phyloP scores from a whole-genome alignment of 2,888 invertebrate genomes.

The Drosophila putrida region DNA sequence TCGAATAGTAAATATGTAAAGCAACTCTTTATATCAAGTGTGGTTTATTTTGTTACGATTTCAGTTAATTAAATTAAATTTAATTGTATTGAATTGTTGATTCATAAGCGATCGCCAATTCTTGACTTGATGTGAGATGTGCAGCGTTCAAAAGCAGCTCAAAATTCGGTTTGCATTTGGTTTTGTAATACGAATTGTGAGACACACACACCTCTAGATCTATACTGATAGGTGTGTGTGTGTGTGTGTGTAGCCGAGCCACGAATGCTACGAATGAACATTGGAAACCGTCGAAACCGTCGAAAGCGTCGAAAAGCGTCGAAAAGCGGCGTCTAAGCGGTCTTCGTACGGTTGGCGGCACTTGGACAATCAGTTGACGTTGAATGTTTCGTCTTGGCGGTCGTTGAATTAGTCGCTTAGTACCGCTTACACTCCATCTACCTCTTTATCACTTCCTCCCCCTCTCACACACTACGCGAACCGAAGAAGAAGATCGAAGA shows the following conservation, averaged over 20 bases:
- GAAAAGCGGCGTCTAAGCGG: constrained; percentile 54
- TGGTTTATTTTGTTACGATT: not conserved
- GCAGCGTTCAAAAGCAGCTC: constrained; percentile 36
- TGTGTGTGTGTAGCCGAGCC: constrained; percentile 22
- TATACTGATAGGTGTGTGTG: constrained; percentile 1
- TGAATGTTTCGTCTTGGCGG: constrained; percentile 83
- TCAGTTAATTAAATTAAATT: not conserved
- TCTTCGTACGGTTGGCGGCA: constrained; percentile 72
- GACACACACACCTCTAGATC: constrained; percentile 4
- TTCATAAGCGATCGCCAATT: constrained; percentile 54
- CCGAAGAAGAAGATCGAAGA: no score
- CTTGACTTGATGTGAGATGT: constrained; percentile 48
- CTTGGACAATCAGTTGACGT: constrained; percentile 82
- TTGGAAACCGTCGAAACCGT: constrained; percentile 12
- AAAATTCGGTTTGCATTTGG: constrained; percentile 73
- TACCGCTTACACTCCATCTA: constrained; percentile 11
- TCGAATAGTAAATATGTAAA: not conserved
- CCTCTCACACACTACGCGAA: not conserved
- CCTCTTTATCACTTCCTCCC: not conserved
- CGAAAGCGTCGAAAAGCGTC: constrained; percentile 33
- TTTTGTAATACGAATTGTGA: constrained; percentile 70
- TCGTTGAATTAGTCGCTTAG: constrained; percentile 68
- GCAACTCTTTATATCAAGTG: no score
- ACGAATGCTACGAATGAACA: constrained; percentile 28
- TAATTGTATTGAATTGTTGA: constrained; percentile 3